Percentiles rank a stretch among this genome's conserved stretches.
Conservation (phyloP, 1,140 invertebrate species). For the Onthophagus taurus region DNA sequence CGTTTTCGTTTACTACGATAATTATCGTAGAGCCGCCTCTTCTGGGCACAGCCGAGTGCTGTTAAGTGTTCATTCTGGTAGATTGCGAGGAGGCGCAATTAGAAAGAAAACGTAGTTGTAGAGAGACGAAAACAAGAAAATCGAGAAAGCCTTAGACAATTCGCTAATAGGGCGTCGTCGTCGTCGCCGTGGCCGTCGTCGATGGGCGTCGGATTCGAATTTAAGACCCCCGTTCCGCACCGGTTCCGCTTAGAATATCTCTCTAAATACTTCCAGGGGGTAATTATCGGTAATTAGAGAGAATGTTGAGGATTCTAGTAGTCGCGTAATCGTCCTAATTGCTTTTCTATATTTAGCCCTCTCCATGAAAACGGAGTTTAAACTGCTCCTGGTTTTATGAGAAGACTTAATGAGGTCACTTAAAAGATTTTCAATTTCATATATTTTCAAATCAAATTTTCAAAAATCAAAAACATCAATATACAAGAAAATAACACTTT, state of each 20-base stretch:
- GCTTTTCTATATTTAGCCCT: conserved; percentile 14
- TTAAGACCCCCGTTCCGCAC: too few species aligned
- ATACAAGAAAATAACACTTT: too few species aligned
- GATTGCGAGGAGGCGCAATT: conserved; percentile 6
- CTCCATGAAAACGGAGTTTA: background rate
- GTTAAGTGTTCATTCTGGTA: conserved; percentile 9
- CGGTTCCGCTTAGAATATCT: too few species aligned
- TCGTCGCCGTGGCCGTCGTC: too few species aligned
- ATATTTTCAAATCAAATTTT: too few species aligned
- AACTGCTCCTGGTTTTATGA: too few species aligned
- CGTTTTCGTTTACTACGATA: background rate
- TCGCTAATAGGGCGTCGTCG: conserved; percentile 13
- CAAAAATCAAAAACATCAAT: too few species aligned
- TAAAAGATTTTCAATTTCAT: too few species aligned
- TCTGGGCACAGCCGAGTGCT: background rate
- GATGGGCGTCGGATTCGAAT: too few species aligned
- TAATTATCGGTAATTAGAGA: conserved; percentile 14
- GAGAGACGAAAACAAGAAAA: conserved; percentile 9
- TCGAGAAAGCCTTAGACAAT: conserved; percentile 10
- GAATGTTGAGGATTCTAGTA: conserved; percentile 11
- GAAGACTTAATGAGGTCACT: too few species aligned
- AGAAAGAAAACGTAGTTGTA: conserved; percentile 2
- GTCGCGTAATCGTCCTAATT: conserved; percentile 14
- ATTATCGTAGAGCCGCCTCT: too few species aligned
- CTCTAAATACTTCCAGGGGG: conserved; percentile 9